These are phyloP conservation scores for Melangyna quadrimaculata DNA, from an alignment of 2,888 invertebrate genomes.

Conservation along the genomic window DNA sequence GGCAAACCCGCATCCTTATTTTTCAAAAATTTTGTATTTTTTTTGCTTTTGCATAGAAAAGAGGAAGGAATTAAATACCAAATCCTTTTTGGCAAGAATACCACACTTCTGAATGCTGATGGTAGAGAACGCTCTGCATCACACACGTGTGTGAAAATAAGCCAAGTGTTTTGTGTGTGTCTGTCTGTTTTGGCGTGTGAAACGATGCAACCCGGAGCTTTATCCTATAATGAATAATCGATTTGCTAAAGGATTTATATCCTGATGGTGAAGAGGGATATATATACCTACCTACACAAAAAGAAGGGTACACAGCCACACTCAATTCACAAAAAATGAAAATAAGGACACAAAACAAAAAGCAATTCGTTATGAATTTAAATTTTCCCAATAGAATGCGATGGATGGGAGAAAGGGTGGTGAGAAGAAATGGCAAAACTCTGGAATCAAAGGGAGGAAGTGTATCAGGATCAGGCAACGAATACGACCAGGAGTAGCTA, in stretches of 20 bases:
- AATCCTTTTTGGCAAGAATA: constrained; percentile 64
- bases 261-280: constrained; percentile 31
- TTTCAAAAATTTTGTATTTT: neutral
- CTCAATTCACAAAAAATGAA: constrained; percentile 51
- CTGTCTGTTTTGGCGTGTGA: constrained; percentile 59
- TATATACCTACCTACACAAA: neutral
- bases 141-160: constrained; percentile 34
- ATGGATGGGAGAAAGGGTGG: neutral
- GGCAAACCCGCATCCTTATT: constrained; percentile 29
- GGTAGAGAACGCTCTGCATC: neutral
- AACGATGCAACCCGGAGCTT: constrained; percentile 70
- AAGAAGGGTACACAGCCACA: constrained; percentile 40
- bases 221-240: constrained; percentile 72
- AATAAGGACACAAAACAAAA: constrained; percentile 33
- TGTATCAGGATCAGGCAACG: neutral
- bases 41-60: neutral
- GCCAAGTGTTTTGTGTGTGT: constrained; percentile 34
- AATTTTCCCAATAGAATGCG: constrained; percentile 41
- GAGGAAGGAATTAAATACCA: constrained; percentile 60
- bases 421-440: neutral
- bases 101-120: neutral
- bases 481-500: constrained; percentile 23
- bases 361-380: constrained; percentile 72
- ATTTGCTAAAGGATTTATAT: constrained; percentile 71
- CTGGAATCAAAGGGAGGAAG: neutral